Evolutionary conservation across 2,797 vertebrate species (phyloP).

Genomic region (Martes flavigula): DNA sequence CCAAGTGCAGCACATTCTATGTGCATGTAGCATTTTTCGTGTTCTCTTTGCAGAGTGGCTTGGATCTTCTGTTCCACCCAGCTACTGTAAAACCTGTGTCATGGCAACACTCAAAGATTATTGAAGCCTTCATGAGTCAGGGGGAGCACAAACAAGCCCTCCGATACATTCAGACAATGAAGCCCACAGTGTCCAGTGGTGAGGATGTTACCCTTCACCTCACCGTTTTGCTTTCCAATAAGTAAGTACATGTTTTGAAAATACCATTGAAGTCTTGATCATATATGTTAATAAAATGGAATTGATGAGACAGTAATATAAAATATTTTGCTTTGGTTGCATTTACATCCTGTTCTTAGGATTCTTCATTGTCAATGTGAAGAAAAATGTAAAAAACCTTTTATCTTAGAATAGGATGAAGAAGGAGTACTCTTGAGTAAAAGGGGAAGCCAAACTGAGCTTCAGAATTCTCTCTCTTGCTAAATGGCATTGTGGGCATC

Average conservation of each 20-base stretch:
- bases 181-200: constrained; percentile 87
- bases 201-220: constrained; percentile 91
- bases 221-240: constrained; percentile 93
- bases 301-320: neutral
- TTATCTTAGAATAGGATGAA: neutral
- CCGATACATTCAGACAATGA: constrained; percentile 92
- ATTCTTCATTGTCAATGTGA: neutral
- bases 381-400: neutral
- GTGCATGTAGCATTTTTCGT: neutral
- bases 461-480: neutral
- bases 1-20: neutral
- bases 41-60: constrained; percentile 87
- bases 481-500: neutral
- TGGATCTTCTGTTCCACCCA: constrained; percentile 94
- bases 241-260: constrained; percentile 82
- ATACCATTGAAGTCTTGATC: neutral
- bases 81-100: constrained; percentile 88
- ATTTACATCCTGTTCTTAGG: neutral
- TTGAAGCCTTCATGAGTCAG: constrained; percentile 94
- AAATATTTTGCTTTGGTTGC: neutral
- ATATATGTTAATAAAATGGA: neutral
- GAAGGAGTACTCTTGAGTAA: neutral
- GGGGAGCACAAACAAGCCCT: constrained; percentile 91
- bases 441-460: neutral
- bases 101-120: constrained; percentile 94